Evolutionary conservation across 2,113 vertebrate genomes (phyloP).

Genomic region (Irena cyanogastra): DNA sequence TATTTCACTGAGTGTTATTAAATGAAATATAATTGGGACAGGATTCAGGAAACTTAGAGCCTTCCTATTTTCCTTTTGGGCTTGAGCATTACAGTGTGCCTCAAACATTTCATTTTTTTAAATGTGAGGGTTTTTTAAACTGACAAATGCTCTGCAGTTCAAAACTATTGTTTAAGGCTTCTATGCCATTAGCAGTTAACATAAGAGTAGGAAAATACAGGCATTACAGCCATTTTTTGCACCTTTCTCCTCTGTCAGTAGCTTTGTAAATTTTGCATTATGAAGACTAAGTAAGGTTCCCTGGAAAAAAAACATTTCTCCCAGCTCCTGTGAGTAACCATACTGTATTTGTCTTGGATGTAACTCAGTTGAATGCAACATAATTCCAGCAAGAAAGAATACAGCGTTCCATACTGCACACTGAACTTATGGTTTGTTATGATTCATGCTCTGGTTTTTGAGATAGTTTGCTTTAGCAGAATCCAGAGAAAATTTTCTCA

Average conservation of each 20-base stretch:
- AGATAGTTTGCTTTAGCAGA: not conserved
- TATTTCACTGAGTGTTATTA: slow-evolving; percentile 90
- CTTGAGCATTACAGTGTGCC: not conserved
- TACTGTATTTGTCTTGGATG: not conserved
- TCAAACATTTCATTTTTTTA: slow-evolving; percentile 29
- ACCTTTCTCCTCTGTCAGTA: not conserved
- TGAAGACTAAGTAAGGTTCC: not conserved
- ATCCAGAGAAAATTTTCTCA: not conserved
- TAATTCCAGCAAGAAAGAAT: not conserved
- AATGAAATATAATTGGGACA: slow-evolving; percentile 80
- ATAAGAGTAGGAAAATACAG: not conserved
- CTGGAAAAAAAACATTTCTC: not conserved
- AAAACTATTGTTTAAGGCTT: not conserved
- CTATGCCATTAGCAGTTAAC: not conserved
- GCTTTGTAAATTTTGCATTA: not conserved
- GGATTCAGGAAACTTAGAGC: slow-evolving; percentile 70
- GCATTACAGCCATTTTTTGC: not conserved
- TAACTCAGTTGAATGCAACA: not conserved
- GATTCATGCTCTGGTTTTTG: not conserved
- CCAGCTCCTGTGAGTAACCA: not conserved
- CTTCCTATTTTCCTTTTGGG: slow-evolving; percentile 54
- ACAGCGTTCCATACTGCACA: not conserved
- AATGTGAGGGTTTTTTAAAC: not conserved
- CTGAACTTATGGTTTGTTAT: not conserved
- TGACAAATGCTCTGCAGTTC: not conserved